Evolutionary conservation across 2,888 invertebrate genomes (phyloP).

Genomic region (Caenorhabditis sp.): DNA sequence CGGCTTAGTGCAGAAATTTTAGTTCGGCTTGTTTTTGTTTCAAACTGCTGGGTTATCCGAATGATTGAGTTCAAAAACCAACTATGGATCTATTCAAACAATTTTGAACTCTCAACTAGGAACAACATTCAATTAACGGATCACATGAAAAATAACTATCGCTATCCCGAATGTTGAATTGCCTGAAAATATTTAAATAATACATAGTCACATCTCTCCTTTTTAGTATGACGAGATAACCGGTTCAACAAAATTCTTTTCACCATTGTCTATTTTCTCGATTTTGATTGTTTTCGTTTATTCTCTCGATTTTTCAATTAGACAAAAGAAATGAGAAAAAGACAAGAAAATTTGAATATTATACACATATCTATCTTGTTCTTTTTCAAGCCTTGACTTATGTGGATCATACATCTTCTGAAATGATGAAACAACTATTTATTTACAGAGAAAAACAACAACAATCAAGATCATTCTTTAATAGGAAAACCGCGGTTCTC

Average conservation of each 20-base stretch:
- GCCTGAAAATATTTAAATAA: not conserved
- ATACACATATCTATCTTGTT: not conserved
- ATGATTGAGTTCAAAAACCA: too few relatives aligned
- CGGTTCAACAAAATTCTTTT: not conserved
- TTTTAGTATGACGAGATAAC: not conserved
- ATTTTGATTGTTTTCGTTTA: not conserved
- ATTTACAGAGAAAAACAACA: not conserved
- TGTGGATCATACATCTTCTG: too few relatives aligned
- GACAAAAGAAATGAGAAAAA: not conserved
- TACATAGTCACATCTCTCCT: not conserved
- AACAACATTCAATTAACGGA: too few relatives aligned
- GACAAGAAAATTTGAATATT: not conserved
- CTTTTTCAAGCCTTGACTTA: not conserved
- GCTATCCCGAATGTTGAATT: too few relatives aligned
- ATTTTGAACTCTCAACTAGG: too few relatives aligned
- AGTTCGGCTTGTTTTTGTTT: too few relatives aligned
- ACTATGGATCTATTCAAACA: too few relatives aligned
- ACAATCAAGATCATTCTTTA: not conserved
- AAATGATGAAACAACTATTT: too few relatives aligned
- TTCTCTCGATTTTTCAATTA: not conserved
- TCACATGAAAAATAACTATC: too few relatives aligned
- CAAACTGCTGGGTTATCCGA: too few relatives aligned
- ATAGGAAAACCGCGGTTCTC: not conserved
- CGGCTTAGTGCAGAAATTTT: too few relatives aligned
- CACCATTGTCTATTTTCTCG: not conserved